Conservation (phyloP, 1,140 invertebrate species). For the Dreissena polymorpha region DNA sequence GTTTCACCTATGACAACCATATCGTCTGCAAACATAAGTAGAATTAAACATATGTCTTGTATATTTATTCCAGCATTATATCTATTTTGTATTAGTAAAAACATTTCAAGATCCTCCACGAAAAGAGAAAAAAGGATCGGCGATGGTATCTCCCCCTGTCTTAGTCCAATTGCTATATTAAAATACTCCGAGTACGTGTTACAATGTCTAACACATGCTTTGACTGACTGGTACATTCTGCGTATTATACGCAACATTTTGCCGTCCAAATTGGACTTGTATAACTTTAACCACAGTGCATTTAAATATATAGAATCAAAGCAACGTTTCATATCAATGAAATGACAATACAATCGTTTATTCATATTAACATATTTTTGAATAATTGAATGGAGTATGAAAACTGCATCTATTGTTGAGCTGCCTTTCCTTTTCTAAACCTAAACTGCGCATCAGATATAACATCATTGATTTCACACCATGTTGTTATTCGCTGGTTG, state of each 20-base stretch:
- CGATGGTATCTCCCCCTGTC: slow-evolving; percentile 37
- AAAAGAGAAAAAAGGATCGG: slow-evolving; percentile 28
- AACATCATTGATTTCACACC: background rate
- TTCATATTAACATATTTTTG: slow-evolving; percentile 16
- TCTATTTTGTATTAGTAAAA: background rate
- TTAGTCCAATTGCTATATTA: slow-evolving; percentile 6
- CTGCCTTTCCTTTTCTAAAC: background rate
- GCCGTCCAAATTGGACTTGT: background rate
- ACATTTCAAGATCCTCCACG: slow-evolving; percentile 30
- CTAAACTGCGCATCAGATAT: background rate
- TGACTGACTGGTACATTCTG: slow-evolving; percentile 21
- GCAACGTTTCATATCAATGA: background rate
- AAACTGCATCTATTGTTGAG: slow-evolving; percentile 7
- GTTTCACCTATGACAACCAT: too few species aligned
- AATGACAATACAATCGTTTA: background rate
- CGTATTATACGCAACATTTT: slow-evolving; percentile 14
- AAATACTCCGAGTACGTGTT: slow-evolving; percentile 32
- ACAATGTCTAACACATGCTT: background rate
- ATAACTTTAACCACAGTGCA: slow-evolving; percentile 12
- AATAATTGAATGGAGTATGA: background rate
- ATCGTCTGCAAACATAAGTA: too few species aligned
- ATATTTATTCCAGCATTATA: too few species aligned
- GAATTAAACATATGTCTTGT: too few species aligned
- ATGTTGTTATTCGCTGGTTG: background rate
- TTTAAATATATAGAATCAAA: slow-evolving; percentile 14